Base-by-base conservation (phyloP, 2,113 vertebrate species). In the Limanda limanda region DNA sequence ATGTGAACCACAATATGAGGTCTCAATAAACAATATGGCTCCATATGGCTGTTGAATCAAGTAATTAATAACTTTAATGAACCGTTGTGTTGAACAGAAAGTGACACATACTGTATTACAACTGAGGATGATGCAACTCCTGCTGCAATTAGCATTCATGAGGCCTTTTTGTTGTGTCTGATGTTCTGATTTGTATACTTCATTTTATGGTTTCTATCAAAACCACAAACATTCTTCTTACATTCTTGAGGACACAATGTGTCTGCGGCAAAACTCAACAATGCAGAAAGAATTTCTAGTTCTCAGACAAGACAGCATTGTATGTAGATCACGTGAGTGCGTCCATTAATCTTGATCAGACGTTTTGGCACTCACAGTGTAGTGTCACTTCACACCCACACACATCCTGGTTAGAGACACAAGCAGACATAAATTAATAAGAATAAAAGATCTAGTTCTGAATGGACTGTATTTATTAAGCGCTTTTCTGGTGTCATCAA, bases 161-260 rank as follows among this genome's bases (percentile, higher is more conserved):
- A 59, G 27, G 40, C 23, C 6, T 31, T 27, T 60, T 69, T 72
- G 17, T 77, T 68, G 9, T 69, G 35, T 71, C 54, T 68, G 15
- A 0, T 21, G 3, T 47, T 24, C 2, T 82, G 21, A 86, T 79
- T 31, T 31, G 6, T 31, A 31, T 83, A 4, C 31, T 52, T 5
- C 27, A 73, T 45, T 51, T 74, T 66, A 60, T 71, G 52, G 14
- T 72, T 65, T 60, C 1, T 12, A 52, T 65, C 10, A 74, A 81
- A 82, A 78, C 75, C 73, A 76, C 77, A 74, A 51, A 64, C 27
- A 73, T 62, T 71, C 58, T 12, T 85, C 20, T 68, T 48, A 63
- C 20, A 72, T 67, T 63, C 1, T 47, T 74, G 27, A 6, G 21
- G 31, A 37, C 47, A 31, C 31, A 14, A 3, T 45, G 42, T 55